A percentile compares a stretch with the other conserved stretches of the same genome.
Conservation (phyloP, 2,888 invertebrate species). For the Ashinkailepas kermadecensis region DNA sequence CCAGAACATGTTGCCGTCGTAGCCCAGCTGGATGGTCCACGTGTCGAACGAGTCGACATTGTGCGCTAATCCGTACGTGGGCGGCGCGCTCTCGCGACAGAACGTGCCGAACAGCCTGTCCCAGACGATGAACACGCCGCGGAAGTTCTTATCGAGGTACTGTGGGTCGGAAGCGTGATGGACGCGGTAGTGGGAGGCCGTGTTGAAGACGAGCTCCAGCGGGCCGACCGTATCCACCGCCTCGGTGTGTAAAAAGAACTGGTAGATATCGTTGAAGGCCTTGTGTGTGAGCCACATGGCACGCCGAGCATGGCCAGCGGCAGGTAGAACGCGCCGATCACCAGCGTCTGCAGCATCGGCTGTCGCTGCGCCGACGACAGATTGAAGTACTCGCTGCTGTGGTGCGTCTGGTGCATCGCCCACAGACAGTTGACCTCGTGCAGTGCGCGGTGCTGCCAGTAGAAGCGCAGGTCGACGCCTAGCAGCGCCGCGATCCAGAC, state of each 20-base stretch:
- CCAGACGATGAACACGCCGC: slow-evolving; percentile 84
- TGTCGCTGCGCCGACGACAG: slow-evolving; percentile 74
- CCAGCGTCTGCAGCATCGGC: slow-evolving; percentile 55
- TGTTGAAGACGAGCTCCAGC: slow-evolving; percentile 75
- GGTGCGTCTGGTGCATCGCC: slow-evolving; percentile 86
- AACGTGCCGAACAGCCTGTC: slow-evolving; percentile 48
- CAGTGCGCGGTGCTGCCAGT: slow-evolving; percentile 32
- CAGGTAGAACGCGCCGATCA: slow-evolving; percentile 39
- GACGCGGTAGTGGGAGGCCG: slow-evolving; percentile 81
- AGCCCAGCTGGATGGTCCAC: slow-evolving; percentile 29
- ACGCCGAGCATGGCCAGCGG: slow-evolving; percentile 51
- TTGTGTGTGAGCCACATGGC: slow-evolving; percentile 71
- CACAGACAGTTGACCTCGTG: slow-evolving; percentile 71
- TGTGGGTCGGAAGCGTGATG: slow-evolving; percentile 81
- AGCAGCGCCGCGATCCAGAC: slow-evolving; percentile 54
- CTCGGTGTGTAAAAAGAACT: slow-evolving; percentile 91
- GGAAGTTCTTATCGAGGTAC: slow-evolving; percentile 88
- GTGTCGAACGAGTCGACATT: slow-evolving; percentile 30
- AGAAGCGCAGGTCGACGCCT: slow-evolving; percentile 44
- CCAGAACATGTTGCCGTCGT: slow-evolving; percentile 26
- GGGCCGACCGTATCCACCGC: slow-evolving; percentile 71
- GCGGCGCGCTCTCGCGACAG: slow-evolving; percentile 30
- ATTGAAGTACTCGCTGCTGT: slow-evolving; percentile 83
- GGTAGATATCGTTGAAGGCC: slow-evolving; percentile 81
- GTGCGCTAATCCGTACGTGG: slow-evolving; percentile 31